Evolutionary conservation across 2,113 vertebrate genomes (phyloP), one percentile per base, ranked within the genome.

Genomic region (Puma concolor): DNA sequence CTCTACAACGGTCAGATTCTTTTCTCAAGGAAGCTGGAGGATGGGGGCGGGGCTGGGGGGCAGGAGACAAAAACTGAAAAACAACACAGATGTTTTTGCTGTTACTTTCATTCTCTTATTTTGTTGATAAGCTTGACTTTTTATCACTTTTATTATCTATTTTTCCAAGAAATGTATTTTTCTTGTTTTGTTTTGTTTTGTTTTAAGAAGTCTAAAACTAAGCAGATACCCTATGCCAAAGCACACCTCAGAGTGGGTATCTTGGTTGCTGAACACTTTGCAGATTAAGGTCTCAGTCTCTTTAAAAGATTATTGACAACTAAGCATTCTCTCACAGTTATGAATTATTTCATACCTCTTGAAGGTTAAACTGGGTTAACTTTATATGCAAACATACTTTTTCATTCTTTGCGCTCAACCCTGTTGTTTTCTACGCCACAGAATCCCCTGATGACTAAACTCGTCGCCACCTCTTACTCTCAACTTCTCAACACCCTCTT

Each of bases 221-320:
- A 98, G 72, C 89, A 96, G 93, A 97, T 48, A 76, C 14, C 67
- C 16, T 44, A 72, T 41, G 52, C 7, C 64, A 69, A 98, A 94
- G 54, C 44, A 60, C 44, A 91, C 21, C 44, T 88, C 87, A 95
- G 48, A 54, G 0, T 10, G 91, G 8, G 57, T 48, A 31, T 93
- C 0, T 2, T 92, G 8, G 16, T 17, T 76, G 97, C 10, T 95
- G 88, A 87, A 80, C 38, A 17, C 91, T 97, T 27, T 74, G 85
- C 8, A 86, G 14, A 29, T 13, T 23, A 79, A 85, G n/a, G 36
- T 17, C 15, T 52, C 10, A 19, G 87, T 79, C 88, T 97, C 88
- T 95, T 57, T 54, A 36, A 64, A 64, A 91, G 41, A 81, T 63
- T 19, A 88, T 57, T 60, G 38, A 50, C 12, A 33, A 94, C 52